These are phyloP conservation scores for Lochmaea crataegi DNA, from an alignment of 2,888 invertebrate species.

Conservation along the genomic window DNA sequence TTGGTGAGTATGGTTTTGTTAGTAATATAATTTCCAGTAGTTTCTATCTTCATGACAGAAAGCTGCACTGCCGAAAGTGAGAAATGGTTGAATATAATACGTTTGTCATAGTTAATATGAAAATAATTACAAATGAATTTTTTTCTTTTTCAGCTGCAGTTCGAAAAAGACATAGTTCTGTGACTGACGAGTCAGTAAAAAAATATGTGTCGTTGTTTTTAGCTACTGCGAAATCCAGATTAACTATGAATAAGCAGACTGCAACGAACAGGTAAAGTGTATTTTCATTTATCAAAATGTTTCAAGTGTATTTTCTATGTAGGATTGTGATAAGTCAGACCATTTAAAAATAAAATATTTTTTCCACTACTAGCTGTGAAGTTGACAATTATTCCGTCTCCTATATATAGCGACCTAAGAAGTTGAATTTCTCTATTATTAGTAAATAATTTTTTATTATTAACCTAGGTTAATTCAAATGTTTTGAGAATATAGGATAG, in stretches of 20 bases:
- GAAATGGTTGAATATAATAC: conserved; percentile 18
- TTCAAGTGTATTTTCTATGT: conserved; percentile 17
- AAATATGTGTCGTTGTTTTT: conserved; percentile 29
- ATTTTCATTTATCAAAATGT: conserved; percentile 17
- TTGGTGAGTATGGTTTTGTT: conserved; percentile 23
- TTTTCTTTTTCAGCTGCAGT: conserved; percentile 27
- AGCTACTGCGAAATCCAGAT: conserved; percentile 26
- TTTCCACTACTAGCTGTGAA: too few species aligned
- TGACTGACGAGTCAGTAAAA: conserved; percentile 24
- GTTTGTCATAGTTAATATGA: conserved; percentile 17
- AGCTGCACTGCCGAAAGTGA: conserved; percentile 15
- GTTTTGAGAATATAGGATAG: conserved; percentile 20
- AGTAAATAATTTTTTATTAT: conserved; percentile 18
- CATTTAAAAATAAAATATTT: neutral
- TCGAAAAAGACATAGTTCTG: conserved; percentile 27
- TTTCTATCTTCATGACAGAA: conserved; percentile 15
- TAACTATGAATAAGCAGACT: conserved; percentile 17
- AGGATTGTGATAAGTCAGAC: neutral
- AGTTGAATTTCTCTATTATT: too few species aligned
- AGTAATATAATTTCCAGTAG: conserved; percentile 17
- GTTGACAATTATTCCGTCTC: too few species aligned
- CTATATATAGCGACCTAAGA: too few species aligned
- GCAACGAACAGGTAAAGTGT: too few species aligned
- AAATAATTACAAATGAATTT: conserved; percentile 13
- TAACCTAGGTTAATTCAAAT: conserved; percentile 4